Evolutionary conservation across 2,888 invertebrate genomes (phyloP).

Genomic region (Acanthococcus lagerstroemiae): DNA sequence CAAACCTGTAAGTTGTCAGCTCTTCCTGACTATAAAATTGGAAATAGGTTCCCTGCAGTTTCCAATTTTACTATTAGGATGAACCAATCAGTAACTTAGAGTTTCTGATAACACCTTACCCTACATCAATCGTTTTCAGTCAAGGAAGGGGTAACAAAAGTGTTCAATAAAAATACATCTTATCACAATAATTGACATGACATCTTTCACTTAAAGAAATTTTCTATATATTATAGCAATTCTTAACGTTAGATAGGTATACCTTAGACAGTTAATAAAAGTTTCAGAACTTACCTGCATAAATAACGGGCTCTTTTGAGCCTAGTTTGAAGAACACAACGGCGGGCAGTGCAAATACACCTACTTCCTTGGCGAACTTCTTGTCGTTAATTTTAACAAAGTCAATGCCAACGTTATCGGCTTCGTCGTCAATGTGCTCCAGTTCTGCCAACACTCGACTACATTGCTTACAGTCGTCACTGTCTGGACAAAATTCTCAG

Average conservation of each 20-base stretch:
- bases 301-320: slow-evolving; percentile 81
- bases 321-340: slow-evolving; percentile 81
- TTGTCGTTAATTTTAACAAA: slow-evolving; percentile 87
- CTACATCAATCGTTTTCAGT: too few species aligned
- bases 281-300: slow-evolving; percentile 55
- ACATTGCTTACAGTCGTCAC: slow-evolving; percentile 90
- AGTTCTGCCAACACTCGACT: slow-evolving; percentile 76
- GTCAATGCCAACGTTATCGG: slow-evolving; percentile 79
- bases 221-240: too few species aligned
- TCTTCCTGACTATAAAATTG: too few species aligned
- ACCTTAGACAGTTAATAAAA: not conserved
- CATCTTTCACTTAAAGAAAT: too few species aligned
- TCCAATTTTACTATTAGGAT: too few species aligned
- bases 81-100: too few species aligned
- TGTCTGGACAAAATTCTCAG: slow-evolving; percentile 74
- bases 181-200: too few species aligned
- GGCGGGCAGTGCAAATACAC: slow-evolving; percentile 82
- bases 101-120: too few species aligned
- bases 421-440: slow-evolving; percentile 89
- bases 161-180: too few species aligned
- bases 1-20: too few species aligned
- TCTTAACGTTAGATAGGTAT: not conserved
- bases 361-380: slow-evolving; percentile 73
- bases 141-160: too few species aligned
- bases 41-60: too few species aligned